A percentile compares a stretch with the other conserved stretches of the same genome.
These are phyloP conservation scores for Alviniconcha strummeri DNA, from an alignment of 2,888 invertebrate species.

Conservation along the genomic window DNA sequence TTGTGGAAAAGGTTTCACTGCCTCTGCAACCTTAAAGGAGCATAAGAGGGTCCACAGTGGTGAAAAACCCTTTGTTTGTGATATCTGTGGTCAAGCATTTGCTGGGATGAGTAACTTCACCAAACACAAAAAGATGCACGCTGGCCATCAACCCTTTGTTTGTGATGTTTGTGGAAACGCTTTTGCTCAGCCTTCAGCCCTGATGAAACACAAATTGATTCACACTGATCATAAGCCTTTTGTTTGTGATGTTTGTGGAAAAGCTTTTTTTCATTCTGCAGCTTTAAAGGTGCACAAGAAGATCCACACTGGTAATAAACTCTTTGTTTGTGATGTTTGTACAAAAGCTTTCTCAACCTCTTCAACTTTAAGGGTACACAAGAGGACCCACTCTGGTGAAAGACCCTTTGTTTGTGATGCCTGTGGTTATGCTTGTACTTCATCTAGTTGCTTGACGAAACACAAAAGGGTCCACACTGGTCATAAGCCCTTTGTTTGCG, in stretches of 20 bases:
- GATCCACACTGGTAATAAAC: slow-evolving; percentile 2
- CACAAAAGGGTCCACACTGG: not conserved
- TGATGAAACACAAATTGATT: not conserved
- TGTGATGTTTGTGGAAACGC: not conserved
- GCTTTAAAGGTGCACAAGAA: not conserved
- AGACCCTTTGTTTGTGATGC: not conserved
- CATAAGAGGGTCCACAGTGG: slow-evolving; percentile 1
- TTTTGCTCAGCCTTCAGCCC: not conserved
- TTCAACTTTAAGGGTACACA: not conserved
- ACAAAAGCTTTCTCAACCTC: not conserved
- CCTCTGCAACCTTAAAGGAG: not conserved
- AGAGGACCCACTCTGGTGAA: slow-evolving; percentile 4
- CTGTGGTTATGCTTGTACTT: not conserved
- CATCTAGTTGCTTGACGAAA: not conserved
- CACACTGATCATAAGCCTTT: slow-evolving; percentile 5
- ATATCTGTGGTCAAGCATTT: not conserved
- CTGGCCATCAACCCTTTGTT: not conserved
- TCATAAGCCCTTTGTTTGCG: not conserved
- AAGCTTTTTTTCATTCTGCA: not conserved
- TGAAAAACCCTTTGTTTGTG: slow-evolving; percentile 11
- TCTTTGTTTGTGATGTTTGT: not conserved
- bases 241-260: not conserved
- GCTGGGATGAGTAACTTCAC: not conserved
- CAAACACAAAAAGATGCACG: not conserved
- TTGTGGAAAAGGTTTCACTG: not conserved